These are phyloP conservation scores for Coracias cyanogaster DNA, from an alignment of 2,797 vertebrate species.

Conservation along the genomic window DNA sequence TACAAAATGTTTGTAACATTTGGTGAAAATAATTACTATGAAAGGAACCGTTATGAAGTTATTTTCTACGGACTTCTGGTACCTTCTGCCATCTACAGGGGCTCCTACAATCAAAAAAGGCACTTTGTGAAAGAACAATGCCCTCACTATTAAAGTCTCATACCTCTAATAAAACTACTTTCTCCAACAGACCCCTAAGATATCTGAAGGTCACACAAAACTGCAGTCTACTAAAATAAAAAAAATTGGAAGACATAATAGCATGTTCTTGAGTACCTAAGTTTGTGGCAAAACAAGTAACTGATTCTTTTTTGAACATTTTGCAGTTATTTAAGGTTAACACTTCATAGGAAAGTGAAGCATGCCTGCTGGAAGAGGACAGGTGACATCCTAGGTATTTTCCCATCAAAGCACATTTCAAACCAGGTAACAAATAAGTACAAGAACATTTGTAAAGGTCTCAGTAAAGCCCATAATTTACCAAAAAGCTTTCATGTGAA, in stretches of 20 bases:
- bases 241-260: not conserved
- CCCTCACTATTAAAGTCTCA: not conserved
- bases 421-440: not conserved
- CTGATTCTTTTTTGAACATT: not conserved
- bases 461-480: not conserved
- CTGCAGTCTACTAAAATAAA: not conserved
- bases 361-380: not conserved
- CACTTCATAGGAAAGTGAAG: not conserved
- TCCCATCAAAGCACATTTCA: not conserved
- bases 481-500: not conserved
- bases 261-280: not conserved
- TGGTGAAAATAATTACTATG: not conserved
- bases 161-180: not conserved
- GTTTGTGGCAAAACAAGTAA: not conserved
- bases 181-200: not conserved
- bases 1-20: not conserved
- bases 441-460: not conserved
- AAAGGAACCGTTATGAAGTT: not conserved
- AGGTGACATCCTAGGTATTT: not conserved
- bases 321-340: not conserved
- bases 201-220: not conserved
- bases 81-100: not conserved
- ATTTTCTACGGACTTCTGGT: not conserved
- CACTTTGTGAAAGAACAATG: not conserved
- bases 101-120: not conserved